phyloP scores from a whole-genome alignment of 1,140 invertebrate species.

The Maniola jurtina region DNA sequence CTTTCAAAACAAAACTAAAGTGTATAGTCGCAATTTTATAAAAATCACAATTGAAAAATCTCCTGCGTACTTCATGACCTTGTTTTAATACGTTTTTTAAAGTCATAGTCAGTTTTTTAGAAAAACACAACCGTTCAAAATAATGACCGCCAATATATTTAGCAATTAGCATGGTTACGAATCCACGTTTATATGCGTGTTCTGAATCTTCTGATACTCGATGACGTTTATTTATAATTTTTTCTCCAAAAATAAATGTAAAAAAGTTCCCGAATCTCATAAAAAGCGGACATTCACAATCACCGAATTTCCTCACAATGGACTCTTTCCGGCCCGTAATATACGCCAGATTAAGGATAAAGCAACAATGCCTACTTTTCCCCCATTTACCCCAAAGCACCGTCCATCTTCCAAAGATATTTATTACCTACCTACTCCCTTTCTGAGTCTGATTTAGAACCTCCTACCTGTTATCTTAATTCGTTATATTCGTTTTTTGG shows the following conservation, averaged over 20 bases:
- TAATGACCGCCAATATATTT: no score
- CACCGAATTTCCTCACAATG: slow-evolving; percentile 3
- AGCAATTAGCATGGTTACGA: no score
- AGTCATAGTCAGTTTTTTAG: no score
- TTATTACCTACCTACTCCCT: slow-evolving; percentile 50
- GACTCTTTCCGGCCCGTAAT: slow-evolving; percentile 7
- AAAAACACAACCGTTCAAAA: no score
- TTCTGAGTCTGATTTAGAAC: slow-evolving; percentile 61
- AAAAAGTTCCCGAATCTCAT: not conserved
- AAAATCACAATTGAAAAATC: no score
- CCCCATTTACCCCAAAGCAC: slow-evolving; percentile 53
- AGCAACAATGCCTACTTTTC: slow-evolving; percentile 54
- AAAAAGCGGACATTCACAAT: not conserved
- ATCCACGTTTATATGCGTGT: no score
- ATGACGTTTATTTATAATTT: no score
- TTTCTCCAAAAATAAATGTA: not conserved
- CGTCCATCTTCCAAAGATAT: slow-evolving; percentile 54
- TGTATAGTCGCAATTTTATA: no score
- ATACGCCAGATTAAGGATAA: slow-evolving; percentile 22
- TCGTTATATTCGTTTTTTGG: slow-evolving; percentile 41
- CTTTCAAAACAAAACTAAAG: no score
- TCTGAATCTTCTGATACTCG: no score
- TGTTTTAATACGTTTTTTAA: no score
- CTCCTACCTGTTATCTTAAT: slow-evolving; percentile 58
- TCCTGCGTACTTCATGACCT: no score